These are phyloP conservation scores for Plagodis dolabraria DNA, from an alignment of 2,888 invertebrate species.

Conservation along the genomic window DNA sequence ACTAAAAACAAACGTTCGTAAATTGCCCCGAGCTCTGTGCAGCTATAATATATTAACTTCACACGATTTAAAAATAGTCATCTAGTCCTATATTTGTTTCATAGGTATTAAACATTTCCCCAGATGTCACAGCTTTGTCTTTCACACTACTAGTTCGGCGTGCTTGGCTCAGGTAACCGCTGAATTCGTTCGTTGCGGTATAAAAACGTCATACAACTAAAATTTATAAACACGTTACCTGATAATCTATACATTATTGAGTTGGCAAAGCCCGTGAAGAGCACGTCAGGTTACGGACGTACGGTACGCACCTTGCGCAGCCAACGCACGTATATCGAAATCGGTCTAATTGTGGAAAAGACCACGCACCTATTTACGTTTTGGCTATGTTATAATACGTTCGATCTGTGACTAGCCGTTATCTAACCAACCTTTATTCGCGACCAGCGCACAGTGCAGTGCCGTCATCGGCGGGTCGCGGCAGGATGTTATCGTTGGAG, in stretches of 20 bases:
- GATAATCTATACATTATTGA: slow-evolving; percentile 57
- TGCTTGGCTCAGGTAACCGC: slow-evolving; percentile 58
- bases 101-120: slow-evolving; percentile 54
- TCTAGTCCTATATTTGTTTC: slow-evolving; percentile 61
- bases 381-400: slow-evolving; percentile 64
- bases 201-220: slow-evolving; percentile 21
- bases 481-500: slow-evolving; percentile 82
- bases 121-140: slow-evolving; percentile 67
- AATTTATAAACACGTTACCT: slow-evolving; percentile 49
- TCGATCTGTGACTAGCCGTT: slow-evolving; percentile 67
- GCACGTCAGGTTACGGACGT: slow-evolving; percentile 56
- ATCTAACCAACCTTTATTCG: slow-evolving; percentile 76
- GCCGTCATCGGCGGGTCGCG: slow-evolving; percentile 68
- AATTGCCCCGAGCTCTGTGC: slow-evolving; percentile 45
- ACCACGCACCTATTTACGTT: slow-evolving; percentile 49
- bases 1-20: slow-evolving; percentile 26
- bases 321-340: slow-evolving; percentile 61
- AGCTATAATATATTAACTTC: slow-evolving; percentile 54
- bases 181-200: slow-evolving; percentile 41
- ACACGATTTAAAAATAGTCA: slow-evolving; percentile 71
- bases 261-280: slow-evolving; percentile 67
- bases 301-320: slow-evolving; percentile 56
- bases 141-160: slow-evolving; percentile 54
- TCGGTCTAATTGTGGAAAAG: slow-evolving; percentile 67
- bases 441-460: slow-evolving; percentile 74